These are phyloP conservation scores for Phorcus lineatus DNA, from an alignment of 2,888 invertebrate species.

Conservation along the genomic window DNA sequence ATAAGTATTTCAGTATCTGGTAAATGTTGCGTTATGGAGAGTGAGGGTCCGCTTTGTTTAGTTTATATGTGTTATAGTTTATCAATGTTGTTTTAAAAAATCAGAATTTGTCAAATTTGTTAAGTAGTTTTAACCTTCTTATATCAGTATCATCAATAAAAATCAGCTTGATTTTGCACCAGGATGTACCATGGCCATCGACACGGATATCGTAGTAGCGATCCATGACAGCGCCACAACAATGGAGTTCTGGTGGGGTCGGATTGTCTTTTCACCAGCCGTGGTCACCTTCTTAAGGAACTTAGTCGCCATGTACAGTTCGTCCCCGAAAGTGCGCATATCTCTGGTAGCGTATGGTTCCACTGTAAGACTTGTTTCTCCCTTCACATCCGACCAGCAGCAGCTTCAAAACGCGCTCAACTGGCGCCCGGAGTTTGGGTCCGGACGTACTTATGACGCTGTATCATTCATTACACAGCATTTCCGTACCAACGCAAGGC, in stretches of 20 bases:
- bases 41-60: no score
- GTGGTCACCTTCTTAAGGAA: neutral
- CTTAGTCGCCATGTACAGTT: neutral
- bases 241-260: neutral
- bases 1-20: no score
- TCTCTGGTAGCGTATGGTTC: constrained; percentile 11
- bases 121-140: no score
- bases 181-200: neutral
- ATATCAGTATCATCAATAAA: no score
- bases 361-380: neutral
- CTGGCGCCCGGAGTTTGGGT: constrained; percentile 14
- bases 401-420: neutral
- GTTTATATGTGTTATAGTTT: no score
- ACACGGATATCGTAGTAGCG: constrained; percentile 12
- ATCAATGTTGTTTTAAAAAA: no score
- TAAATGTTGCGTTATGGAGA: no score
- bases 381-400: neutral
- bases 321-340: neutral
- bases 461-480: neutral
- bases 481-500: neutral
- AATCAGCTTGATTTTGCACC: no score
- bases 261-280: neutral
- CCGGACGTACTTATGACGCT: neutral
- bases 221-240: neutral
- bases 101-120: no score